These are phyloP conservation scores for Sesamia inferens DNA, from an alignment of 2,888 invertebrate species.

Conservation along the genomic window DNA sequence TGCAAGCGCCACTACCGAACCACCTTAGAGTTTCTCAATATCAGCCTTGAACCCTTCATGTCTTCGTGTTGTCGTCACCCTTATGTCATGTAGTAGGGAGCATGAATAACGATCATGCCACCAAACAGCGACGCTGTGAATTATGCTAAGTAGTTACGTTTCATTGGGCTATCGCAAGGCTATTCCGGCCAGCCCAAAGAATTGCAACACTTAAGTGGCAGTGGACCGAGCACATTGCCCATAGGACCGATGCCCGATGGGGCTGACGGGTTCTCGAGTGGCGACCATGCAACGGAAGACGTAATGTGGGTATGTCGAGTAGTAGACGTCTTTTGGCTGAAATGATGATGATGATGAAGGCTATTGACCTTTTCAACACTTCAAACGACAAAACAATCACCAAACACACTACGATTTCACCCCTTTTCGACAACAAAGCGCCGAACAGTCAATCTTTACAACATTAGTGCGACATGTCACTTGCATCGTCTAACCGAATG, in stretches of 20 bases:
- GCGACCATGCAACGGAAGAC: no score
- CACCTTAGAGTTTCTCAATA: no score
- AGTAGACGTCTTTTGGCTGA: no score
- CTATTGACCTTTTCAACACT: background rate
- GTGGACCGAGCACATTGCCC: no score
- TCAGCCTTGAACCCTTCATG: no score
- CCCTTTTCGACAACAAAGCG: background rate
- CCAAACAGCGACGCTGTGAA: background rate
- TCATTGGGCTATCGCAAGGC: background rate
- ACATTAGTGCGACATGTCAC: slow-evolving; percentile 9
- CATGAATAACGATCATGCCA: background rate
- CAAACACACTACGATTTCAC: background rate
- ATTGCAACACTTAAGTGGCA: no score
- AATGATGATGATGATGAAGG: no score
- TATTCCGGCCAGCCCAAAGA: background rate
- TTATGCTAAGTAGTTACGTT: background rate
- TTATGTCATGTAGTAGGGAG: background rate
- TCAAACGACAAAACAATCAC: background rate
- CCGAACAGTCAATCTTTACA: slow-evolving; percentile 6
- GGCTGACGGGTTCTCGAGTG: no score
- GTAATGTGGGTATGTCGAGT: no score
- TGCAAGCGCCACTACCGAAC: no score
- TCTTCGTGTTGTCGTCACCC: no score
- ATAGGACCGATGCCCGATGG: no score
- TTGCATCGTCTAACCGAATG: slow-evolving; percentile 5